Evolutionary conservation across 2,888 invertebrate genomes (phyloP).

Genomic region (Aspidiotus rigidus): DNA sequence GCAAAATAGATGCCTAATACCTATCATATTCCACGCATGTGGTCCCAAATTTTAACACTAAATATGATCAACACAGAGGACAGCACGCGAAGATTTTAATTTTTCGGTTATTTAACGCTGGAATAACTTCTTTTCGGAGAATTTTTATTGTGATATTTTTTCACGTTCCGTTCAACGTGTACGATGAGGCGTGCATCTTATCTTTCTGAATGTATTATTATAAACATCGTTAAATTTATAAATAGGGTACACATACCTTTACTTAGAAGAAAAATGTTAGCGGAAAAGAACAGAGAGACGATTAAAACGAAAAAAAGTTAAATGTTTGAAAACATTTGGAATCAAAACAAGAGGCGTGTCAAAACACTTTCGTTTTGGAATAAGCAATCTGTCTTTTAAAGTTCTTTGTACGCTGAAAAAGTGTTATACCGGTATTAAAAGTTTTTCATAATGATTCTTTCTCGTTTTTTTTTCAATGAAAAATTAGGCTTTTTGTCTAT

Average conservation of each 20-base stretch:
- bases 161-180: too few relatives aligned
- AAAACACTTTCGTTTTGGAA: constrained; percentile 11
- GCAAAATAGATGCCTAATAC: too few relatives aligned
- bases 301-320: background rate
- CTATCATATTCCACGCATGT: background rate
- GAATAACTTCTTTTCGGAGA: too few relatives aligned
- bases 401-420: background rate
- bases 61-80: background rate
- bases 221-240: background rate
- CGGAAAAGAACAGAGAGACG: background rate
- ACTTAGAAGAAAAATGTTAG: background rate
- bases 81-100: too few relatives aligned
- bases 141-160: too few relatives aligned
- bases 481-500: too few relatives aligned
- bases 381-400: constrained; percentile 1
- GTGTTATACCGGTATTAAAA: background rate
- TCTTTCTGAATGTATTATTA: too few relatives aligned
- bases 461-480: background rate
- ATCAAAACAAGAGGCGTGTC: constrained; percentile 20
- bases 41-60: background rate
- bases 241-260: background rate
- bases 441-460: background rate
- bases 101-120: too few relatives aligned
- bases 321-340: background rate
- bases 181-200: too few relatives aligned